phyloP scores from a whole-genome alignment of 64 coral and sea anemone genomes.

The Stylophora pistillata region DNA sequence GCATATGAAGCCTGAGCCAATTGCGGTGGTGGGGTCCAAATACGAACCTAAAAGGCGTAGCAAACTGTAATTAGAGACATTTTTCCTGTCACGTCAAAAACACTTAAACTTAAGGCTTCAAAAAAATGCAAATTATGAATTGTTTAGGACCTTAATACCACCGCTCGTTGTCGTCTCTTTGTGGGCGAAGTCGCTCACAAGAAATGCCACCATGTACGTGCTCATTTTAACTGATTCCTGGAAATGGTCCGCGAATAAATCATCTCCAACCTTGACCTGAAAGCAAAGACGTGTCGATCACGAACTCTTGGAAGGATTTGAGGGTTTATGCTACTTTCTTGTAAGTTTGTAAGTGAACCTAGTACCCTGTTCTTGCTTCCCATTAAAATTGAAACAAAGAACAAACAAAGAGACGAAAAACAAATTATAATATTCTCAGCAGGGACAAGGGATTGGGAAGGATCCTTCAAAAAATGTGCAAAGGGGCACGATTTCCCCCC shows the following conservation, averaged over 20 bases:
- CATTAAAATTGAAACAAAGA: too few relatives aligned
- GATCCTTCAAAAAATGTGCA: too few relatives aligned
- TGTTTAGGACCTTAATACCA: conserved; percentile 46
- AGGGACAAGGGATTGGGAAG: too few relatives aligned
- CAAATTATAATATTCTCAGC: too few relatives aligned
- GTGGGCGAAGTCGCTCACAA: conserved; percentile 92
- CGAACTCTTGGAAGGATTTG: too few relatives aligned
- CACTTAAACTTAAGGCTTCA: not conserved
- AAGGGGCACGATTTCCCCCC: too few relatives aligned
- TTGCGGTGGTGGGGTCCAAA: conserved; percentile 72
- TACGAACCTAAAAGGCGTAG: conserved; percentile 55
- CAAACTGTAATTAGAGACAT: not conserved
- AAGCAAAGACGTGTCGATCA: not conserved
- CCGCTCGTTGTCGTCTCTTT: conserved; percentile 59
- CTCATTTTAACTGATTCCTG: conserved; percentile 84
- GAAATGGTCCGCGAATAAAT: conserved; percentile 76
- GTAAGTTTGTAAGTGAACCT: too few relatives aligned
- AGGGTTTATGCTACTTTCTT: too few relatives aligned
- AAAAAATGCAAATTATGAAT: too few relatives aligned
- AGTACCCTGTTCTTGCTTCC: too few relatives aligned
- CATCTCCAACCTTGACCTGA: conserved; percentile 43
- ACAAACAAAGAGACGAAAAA: too few relatives aligned
- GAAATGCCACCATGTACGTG: conserved; percentile 93
- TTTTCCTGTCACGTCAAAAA: not conserved
- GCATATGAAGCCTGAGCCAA: conserved; percentile 61